Base-by-base conservation (phyloP, 1,140 invertebrate species). In the Pollicipes pollicipes region DNA sequence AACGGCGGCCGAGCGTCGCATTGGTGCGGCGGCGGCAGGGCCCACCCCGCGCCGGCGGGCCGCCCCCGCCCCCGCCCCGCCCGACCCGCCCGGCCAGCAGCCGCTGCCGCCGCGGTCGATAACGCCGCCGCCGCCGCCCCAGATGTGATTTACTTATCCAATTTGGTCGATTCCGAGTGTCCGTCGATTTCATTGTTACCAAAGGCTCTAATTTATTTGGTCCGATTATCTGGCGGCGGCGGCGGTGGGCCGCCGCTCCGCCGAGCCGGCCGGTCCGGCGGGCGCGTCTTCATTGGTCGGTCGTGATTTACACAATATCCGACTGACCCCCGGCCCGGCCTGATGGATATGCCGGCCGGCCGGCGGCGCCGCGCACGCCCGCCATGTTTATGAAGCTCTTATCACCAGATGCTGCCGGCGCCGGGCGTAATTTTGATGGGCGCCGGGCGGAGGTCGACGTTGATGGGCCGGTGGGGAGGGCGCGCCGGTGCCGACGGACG, bases 131-230 rank as follows among this genome's bases (percentile, higher is more conserved):
- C 45, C 45, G 45, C 45, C 45, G 45, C 21, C 45, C 45, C 45
- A 58, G 45, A 58, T 58, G 45, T 58, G 45, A 58, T 58, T 58
- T 58, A 58, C 45, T 58, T 58, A 58, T 58, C 45, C 45, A 58
- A 58, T 58, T 58, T 58, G 45, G 45, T 21, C 45, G 45, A 58
- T 58, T 10, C 45, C 45, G 45, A 58, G 45, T 58, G 45, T 58
- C 45, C 45, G 45, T 58, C 45, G 45, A 58, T 58, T 58, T 58
- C 45, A 58, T 58, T 58, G 45, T 58, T 58, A 58, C 45, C 45
- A 21, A 58, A 58, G 45, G 45, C 45, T 58, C 45, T 58, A 58
- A 58, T 58, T 58, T 58, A 58, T 58, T 58, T 58, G 45, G 45
- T 21, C 24, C 45, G 45, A 58, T 58, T 58, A 58, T 58, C 45